Conservation (phyloP, 2,888 invertebrate species). For the Allophyes oxyacanthae region DNA sequence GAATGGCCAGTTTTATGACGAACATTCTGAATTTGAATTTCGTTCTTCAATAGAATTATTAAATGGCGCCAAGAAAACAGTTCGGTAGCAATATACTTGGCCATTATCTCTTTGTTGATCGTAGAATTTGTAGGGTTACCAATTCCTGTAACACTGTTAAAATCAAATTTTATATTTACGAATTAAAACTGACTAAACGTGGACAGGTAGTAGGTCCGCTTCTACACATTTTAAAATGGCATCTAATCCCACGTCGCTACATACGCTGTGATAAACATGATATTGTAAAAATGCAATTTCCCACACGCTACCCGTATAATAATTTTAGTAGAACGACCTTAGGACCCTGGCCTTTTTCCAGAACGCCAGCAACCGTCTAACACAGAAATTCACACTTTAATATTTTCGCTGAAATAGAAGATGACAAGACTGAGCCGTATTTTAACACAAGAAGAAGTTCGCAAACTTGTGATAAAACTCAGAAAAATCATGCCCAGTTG, state of each 20-base stretch:
- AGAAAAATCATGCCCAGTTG: not conserved
- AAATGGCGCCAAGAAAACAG: conserved; percentile 31
- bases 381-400: conserved; percentile 36
- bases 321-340: conserved; percentile 61
- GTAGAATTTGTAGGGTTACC: too few species aligned
- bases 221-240: conserved; percentile 29
- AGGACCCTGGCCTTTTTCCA: conserved; percentile 48
- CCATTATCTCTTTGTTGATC: conserved; percentile 18
- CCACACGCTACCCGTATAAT: conserved; percentile 60
- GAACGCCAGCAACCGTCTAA: conserved; percentile 10
- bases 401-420: conserved; percentile 20
- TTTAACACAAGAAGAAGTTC: not conserved
- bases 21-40: conserved; percentile 63
- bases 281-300: conserved; percentile 65
- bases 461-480: too few species aligned
- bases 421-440: conserved; percentile 4
- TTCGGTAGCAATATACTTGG: conserved; percentile 30
- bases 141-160: too few species aligned
- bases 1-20: conserved; percentile 60
- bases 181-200: too few species aligned
- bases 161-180: too few species aligned
- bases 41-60: conserved; percentile 48
- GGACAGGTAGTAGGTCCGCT: too few species aligned
- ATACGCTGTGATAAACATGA: conserved; percentile 53
- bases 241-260: conserved; percentile 24